Base-by-base conservation (phyloP, 2,888 invertebrate species). In the Brachyopa scutellaris region DNA sequence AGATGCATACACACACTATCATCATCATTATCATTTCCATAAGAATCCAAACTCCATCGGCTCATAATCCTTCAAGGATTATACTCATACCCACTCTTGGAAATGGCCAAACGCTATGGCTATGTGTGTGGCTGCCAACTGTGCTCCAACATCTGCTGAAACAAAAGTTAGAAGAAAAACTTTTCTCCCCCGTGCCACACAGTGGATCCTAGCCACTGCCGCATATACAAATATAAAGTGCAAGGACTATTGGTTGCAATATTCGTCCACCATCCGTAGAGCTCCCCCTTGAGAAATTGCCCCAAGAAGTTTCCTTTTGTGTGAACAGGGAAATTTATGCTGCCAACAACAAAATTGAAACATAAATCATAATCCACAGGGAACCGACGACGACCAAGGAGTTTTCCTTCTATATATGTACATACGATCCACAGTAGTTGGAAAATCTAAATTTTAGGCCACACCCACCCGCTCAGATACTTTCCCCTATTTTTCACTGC, bases 391-490 rank as follows among this genome's bases (percentile, higher is more conserved):
- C n/a, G n/a, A n/a, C n/a, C n/a, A n/a, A 31, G 8, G 9, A 42
- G 31, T 13, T 7, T 19, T 9, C n/a, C n/a, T 23, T 17, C 38
- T 45, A 36, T 11, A 26, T 23, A 53, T 11, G 8, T 31, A 57
- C 21, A 38, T 31, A 70, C 73, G 53, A 23, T 82, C 82, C 82
- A 82, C 82, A 82, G n/a, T 17, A 55, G 77, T 33, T 64, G 21
- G 47, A 87, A 89, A 89, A 89, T 89, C 88, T 89, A 87, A 89
- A 90, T 90, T 88, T 88, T 89, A 88, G 88, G 89, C 90, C 89
- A 90, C 89, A 88, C 90, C 89, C 87, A 84, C 76, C 72, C 45
- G 76, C 61, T 7, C 13, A 29, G 17, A 19, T 33, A 29, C 1
- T 67, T 69, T 72, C 78, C 72, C 83, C 67, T 61, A 0, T 7